These are phyloP conservation scores for Melipona beecheii DNA, from an alignment of 2,888 invertebrate genomes.

Conservation along the genomic window DNA sequence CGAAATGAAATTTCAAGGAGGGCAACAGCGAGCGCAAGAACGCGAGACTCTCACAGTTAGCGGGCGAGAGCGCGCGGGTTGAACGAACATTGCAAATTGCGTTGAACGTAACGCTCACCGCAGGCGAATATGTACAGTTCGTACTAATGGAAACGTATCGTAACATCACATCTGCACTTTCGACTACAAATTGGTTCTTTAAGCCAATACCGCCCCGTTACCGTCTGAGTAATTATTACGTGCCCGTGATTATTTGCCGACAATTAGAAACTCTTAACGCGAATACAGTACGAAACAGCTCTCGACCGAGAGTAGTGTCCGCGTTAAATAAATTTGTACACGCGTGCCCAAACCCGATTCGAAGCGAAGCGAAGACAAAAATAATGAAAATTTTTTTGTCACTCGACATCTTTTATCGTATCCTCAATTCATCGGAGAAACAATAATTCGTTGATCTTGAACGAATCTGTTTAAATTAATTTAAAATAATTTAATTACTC, in stretches of 20 bases:
- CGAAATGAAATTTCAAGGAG: slow-evolving; percentile 14
- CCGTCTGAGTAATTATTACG: slow-evolving; percentile 31
- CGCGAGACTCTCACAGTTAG: too few species aligned
- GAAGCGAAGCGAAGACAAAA: too few species aligned
- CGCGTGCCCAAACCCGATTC: neutral
- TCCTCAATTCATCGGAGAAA: too few species aligned
- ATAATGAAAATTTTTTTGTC: too few species aligned
- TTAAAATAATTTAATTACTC: too few species aligned
- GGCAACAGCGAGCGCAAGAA: neutral
- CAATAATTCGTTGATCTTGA: too few species aligned
- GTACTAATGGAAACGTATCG: slow-evolving; percentile 61
- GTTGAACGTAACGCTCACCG: slow-evolving; percentile 63
- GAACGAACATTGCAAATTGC: slow-evolving; percentile 56
- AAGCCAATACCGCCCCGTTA: slow-evolving; percentile 53
- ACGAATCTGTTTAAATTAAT: too few species aligned
- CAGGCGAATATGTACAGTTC: slow-evolving; percentile 55
- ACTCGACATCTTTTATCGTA: too few species aligned
- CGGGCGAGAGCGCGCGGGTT: neutral
- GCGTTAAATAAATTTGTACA: slow-evolving; percentile 23
- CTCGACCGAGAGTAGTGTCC: neutral
- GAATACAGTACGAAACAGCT: slow-evolving; percentile 24
- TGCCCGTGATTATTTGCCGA: slow-evolving; percentile 45
- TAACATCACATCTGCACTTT: slow-evolving; percentile 64
- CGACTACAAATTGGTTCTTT: slow-evolving; percentile 71
- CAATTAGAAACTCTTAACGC: slow-evolving; percentile 49